Evolutionary conservation across 2,888 invertebrate species (phyloP), one percentile per base, ranked within the genome.

Genomic region (Parnassius apollo): DNA sequence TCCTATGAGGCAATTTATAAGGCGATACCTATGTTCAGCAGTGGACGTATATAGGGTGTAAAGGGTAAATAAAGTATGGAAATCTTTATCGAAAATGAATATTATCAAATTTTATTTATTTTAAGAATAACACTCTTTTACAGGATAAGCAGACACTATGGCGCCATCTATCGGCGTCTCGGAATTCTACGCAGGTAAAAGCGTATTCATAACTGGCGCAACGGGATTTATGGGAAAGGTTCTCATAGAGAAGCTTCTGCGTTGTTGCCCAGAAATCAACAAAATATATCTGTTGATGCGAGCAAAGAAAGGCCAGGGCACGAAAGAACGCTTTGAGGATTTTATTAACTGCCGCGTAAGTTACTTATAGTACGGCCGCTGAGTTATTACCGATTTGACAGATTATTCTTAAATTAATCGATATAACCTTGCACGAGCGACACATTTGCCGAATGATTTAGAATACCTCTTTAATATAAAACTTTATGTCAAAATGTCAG

Each of bases 191-290:
- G 83, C 88, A 0, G 87, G 85, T 2, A 93, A 94, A 71, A 86
- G 92, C 1, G 86, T 97, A 2, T 93, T 98, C 72, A 92, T 98
- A 57, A 97, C 97, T 0, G 98, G 97, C 0, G 95, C 94, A 1
- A 96, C 96, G 0, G 97, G 97, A 1, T 97, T 97, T 73, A 93
- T 97, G 90, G 97, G 97, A 8, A 97, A 97, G 83, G 95, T 96
- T 3, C 83, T 97, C 18, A 92, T 97, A 11, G 96, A 96, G 76
- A 97, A 97, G 75, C 82, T 97, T 0, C 85, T 97, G 0, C 85
- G 95, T 64, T 93, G 93, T 64, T 96, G 96, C 73, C 95, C 95
- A 0, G 93, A 94, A 57, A 74, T 96, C n/a, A 92, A 87, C 18
- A 92, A 81, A 56, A 92, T 97, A 64, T 97, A 95, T 75, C 74